phyloP scores from a whole-genome alignment of 2,113 vertebrate genomes.

The Alosa alosa region DNA sequence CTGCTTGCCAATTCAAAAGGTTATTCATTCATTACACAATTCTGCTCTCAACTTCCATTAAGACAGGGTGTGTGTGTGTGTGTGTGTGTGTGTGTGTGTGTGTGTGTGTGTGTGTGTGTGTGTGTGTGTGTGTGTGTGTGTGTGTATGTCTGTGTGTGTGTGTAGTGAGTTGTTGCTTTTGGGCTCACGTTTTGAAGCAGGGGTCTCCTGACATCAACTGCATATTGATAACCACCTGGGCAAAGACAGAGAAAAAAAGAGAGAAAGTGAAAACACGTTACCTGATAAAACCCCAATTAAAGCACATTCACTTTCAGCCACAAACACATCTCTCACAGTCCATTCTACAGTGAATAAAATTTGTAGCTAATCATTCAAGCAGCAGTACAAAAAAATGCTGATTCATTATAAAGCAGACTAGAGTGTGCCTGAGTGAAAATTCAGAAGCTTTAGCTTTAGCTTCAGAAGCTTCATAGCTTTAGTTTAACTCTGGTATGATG shows the following conservation, averaged over 20 bases:
- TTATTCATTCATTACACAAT: neutral
- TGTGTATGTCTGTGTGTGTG: neutral
- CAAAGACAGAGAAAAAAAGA: constrained; percentile 39
- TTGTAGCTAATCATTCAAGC: no score
- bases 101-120: neutral
- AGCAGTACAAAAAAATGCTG: no score
- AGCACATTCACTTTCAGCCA: neutral
- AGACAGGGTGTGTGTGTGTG: neutral
- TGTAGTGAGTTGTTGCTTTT: neutral
- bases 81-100: neutral
- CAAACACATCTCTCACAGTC: neutral
- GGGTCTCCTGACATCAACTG: constrained; percentile 96
- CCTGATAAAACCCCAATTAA: neutral
- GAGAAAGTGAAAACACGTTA: neutral
- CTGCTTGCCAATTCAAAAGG: neutral
- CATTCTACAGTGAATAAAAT: no score
- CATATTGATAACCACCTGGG: constrained; percentile 90
- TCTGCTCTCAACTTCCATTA: neutral
- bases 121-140: neutral
- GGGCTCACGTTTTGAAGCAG: constrained; percentile 94
- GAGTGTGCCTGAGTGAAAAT: no score
- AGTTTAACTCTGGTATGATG: no score
- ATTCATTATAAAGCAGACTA: no score
- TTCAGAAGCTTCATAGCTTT: no score
- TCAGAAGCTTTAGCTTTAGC: no score